Base-by-base conservation (phyloP, 2,797 vertebrate species). In the Coracias cyanogaster region DNA sequence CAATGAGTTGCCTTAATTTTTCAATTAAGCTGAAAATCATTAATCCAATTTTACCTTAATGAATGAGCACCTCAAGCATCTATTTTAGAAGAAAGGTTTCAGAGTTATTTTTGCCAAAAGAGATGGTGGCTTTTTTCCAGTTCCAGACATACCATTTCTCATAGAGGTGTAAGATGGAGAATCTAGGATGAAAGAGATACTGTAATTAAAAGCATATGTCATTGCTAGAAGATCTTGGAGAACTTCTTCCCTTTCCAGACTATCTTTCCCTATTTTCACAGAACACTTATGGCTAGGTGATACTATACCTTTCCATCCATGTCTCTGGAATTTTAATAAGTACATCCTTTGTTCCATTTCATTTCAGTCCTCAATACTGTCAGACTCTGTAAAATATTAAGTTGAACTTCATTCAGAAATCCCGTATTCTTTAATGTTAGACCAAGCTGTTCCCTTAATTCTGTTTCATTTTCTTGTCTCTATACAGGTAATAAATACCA, bases 321-420 rank as follows among this genome's bases (percentile, higher is more conserved):
- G 5, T 86, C 21, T 84, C 79, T 79, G 82, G 55, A 91, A 82
- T 82, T 52, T 54, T 65, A 88, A 28, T 72, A 83, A 78, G 49
- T 78, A 45, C 21, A 25, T 48, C 64, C 5, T 51, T 86, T 57
- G 21, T 79, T 93, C 55, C n/a, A 62, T 91, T 86, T 90, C 1
- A 5, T 90, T 90, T 93, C 49, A 76, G 10, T 65, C 39, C 26
- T 80, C 54, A 69, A 16, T 78, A 58, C 10, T 66, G 54, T 35
- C 45, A 66, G 67, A 71, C 2, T 71, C 18, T 54, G 51, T 65
- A 72, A 93, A 91, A 35, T 46, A 37, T 26, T 55, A 72, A 69
- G 24, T 29, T 91, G 61, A 94, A 93, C 28, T 91, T 57, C 26
- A 86, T 24, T 82, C 35, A 90, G 54, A 88, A 94, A 86, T 67